Base-by-base conservation (phyloP, 2,888 invertebrate genomes). In the Tetramorium bicarinatum region DNA sequence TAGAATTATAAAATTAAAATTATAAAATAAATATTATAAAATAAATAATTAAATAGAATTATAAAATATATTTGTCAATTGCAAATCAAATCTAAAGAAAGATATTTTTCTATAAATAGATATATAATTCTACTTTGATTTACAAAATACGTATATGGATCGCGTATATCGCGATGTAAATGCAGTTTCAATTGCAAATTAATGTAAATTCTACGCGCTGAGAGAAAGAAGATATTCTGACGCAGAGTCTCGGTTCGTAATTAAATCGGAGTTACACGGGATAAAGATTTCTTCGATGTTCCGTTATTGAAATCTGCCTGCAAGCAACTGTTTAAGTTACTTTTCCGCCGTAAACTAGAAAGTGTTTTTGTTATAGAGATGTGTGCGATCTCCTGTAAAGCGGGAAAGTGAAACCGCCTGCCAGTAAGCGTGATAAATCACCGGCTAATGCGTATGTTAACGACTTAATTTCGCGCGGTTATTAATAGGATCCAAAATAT, bases 401-500 rank as follows among this genome's bases (percentile, higher is more conserved):
- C 34, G 79, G 47, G 47, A 72, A 72, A 80, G 79, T 56, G 74
- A 72, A 79, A 47, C 44, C 1, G 29, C 18, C 44, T n/a, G 72
- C 44, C 56, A 38, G 72, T 44, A 56, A 72, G 54, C 44, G 34
- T 72, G 44, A 44, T 72, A 80, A 80, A 80, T 80, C 79, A 72
- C 38, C 13, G 56, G 9, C 34, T 79, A 79, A 79, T 59, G 8
- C 56, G 41, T 72, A 25, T 34, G 34, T 79, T 79, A 79, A 71
- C 56, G 56, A 47, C 79, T 79, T 72, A 79, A 71, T 79, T 44
- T 56, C 21, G 34, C 59, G 6, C 2, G 13, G n/a, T 8, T 80
- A 80, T 80, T 47, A 80, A 74, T 80, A 72, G 74, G 18, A 59
- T 72, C 18, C 21, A 59, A 80, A 72, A 72, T 80, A 49, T 47